phyloP scores from a whole-genome alignment of 2,888 invertebrate genomes.

The Synanthedon formicaeformis region DNA sequence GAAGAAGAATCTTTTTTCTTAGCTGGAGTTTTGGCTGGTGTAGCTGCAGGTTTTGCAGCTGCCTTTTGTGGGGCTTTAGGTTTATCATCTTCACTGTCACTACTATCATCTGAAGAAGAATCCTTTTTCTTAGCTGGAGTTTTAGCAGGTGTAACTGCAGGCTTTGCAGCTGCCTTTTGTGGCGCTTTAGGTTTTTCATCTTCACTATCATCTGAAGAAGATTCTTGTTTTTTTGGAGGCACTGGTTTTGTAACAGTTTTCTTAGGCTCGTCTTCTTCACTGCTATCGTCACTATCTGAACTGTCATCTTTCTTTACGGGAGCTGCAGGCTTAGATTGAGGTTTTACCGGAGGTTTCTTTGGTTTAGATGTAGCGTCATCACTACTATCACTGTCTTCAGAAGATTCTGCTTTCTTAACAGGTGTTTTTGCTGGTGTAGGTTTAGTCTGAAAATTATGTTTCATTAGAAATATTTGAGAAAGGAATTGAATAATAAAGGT shows the following conservation, averaged over 20 bases:
- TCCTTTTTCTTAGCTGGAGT: constrained; percentile 17
- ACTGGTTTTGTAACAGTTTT: constrained; percentile 9
- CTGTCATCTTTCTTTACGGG: constrained; percentile 14
- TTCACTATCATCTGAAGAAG: constrained; percentile 37
- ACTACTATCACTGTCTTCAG: constrained; percentile 38
- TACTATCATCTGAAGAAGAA: constrained; percentile 25
- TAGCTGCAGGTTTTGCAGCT: constrained; percentile 10
- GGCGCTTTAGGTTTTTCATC: constrained; percentile 7
- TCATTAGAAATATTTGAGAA: constrained; percentile 1
- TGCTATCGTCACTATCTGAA: constrained; percentile 31
- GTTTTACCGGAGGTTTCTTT: constrained; percentile 24
- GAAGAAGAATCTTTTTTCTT: constrained; percentile 19
- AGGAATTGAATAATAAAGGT: constrained; percentile 11
- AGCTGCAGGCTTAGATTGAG: constrained; percentile 7
- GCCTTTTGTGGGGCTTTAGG: constrained; percentile 14
- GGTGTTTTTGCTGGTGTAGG: constrained; percentile 19
- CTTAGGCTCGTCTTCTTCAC: constrained; percentile 38
- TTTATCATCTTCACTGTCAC: constrained; percentile 24
- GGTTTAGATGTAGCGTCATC: constrained; percentile 31
- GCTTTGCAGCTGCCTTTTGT: neutral
- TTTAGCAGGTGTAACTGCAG: constrained; percentile 14
- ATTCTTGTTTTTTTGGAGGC: constrained; percentile 19
- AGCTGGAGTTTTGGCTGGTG: constrained; percentile 11
- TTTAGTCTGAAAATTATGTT: constrained; percentile 8
- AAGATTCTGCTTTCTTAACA: constrained; percentile 41